These are phyloP conservation scores for Collichthys lucidus DNA, from an alignment of 2,113 vertebrate genomes.

Conservation along the genomic window DNA sequence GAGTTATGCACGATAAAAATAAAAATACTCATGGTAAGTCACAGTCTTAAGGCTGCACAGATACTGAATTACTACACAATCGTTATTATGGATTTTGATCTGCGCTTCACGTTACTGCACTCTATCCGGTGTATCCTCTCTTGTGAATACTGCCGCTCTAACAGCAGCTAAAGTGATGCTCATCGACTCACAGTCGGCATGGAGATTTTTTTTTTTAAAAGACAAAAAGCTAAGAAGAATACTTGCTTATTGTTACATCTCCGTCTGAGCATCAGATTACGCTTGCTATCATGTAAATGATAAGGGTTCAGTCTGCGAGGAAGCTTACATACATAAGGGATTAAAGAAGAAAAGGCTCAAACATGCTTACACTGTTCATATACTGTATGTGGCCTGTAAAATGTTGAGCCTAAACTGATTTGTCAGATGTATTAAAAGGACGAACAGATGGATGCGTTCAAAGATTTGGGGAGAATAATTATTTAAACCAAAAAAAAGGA, in stretches of 20 bases:
- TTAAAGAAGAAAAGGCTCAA: conserved; percentile 19
- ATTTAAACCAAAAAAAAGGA: conserved; percentile 53
- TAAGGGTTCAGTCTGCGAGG: conserved; percentile 21
- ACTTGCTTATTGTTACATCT: conserved; percentile 22
- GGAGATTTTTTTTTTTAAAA: neutral
- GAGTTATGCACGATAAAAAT: neutral
- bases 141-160: conserved; percentile 8
- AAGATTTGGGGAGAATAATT: conserved; percentile 33
- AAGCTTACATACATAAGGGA: conserved; percentile 45
- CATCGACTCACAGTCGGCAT: neutral
- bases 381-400: conserved; percentile 5
- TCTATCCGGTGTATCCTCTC: conserved; percentile 26
- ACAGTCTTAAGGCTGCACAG: conserved; percentile 1
- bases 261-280: conserved; percentile 49
- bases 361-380: neutral
- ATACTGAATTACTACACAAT: conserved; percentile 26
- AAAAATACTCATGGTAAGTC: neutral
- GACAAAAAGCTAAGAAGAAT: neutral
- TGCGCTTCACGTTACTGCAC: conserved; percentile 32
- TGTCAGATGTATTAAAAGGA: conserved; percentile 17
- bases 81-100: conserved; percentile 58
- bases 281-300: conserved; percentile 41
- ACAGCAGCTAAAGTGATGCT: neutral
- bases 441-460: conserved; percentile 53
- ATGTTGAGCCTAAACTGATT: conserved; percentile 21